phyloP scores from a whole-genome alignment of 2,113 vertebrate species.

The Sceloporus undulatus region DNA sequence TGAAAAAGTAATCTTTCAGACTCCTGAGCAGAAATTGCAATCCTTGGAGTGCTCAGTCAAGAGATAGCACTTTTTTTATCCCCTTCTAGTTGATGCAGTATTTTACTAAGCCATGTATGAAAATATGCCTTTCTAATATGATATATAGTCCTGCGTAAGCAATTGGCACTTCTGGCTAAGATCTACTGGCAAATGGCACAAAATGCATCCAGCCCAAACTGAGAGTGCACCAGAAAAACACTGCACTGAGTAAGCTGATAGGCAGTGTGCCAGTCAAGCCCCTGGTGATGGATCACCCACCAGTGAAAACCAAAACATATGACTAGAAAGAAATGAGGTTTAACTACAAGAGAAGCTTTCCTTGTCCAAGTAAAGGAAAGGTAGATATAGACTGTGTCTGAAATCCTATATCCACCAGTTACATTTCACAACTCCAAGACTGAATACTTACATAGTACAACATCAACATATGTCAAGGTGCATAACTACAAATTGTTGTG shows the following conservation, averaged over 20 bases:
- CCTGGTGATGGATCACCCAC: neutral
- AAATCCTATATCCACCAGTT: too few relatives aligned
- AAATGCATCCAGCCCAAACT: neutral
- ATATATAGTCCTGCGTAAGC: conserved; percentile 21
- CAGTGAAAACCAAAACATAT: neutral
- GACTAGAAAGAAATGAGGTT: too few relatives aligned
- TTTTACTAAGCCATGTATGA: conserved; percentile 31
- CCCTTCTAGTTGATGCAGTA: conserved; percentile 29
- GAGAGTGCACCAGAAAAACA: neutral
- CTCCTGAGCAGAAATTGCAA: conserved; percentile 55
- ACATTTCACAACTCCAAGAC: too few relatives aligned
- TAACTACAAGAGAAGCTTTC: too few relatives aligned
- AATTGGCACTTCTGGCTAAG: conserved; percentile 7
- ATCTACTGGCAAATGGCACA: neutral
- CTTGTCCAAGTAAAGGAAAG: neutral
- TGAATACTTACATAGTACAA: too few relatives aligned
- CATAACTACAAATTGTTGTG: too few relatives aligned
- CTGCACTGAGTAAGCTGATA: neutral
- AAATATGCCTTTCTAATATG: conserved; percentile 13
- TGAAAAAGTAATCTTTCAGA: conserved; percentile 29
- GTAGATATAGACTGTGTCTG: too few relatives aligned
- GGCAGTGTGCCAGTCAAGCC: neutral
- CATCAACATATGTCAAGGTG: too few relatives aligned
- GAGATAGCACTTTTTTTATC: conserved; percentile 1
- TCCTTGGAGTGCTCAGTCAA: conserved; percentile 39